A percentile compares a stretch with the other conserved stretches of the same genome.
Evolutionary conservation across 1,140 invertebrate species (phyloP).

Genomic region (Sminthurides bifidus): DNA sequence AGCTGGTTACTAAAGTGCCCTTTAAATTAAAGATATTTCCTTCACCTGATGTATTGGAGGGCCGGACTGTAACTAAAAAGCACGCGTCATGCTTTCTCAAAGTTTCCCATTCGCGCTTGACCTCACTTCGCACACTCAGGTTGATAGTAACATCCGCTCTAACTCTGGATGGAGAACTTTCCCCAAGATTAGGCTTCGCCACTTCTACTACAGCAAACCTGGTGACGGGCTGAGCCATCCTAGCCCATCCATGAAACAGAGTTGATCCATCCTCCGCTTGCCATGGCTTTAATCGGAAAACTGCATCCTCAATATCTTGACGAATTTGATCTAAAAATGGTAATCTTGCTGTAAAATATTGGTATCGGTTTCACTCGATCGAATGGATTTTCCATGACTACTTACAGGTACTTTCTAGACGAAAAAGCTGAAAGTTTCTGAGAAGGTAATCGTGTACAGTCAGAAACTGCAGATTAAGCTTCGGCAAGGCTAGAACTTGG

Average conservation of each 20-base stretch:
- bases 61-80: slow-evolving; percentile 84
- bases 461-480: slow-evolving; percentile 95
- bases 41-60: slow-evolving; percentile 67
- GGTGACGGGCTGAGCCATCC: slow-evolving; percentile 82
- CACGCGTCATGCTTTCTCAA: slow-evolving; percentile 95
- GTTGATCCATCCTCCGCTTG: slow-evolving; percentile 71
- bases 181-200: slow-evolving; percentile 76
- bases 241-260: slow-evolving; percentile 92
- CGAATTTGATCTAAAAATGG: slow-evolving; percentile 74
- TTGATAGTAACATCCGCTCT: slow-evolving; percentile 88
- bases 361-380: too few relatives aligned
- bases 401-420: slow-evolving; percentile 93
- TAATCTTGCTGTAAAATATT: too few relatives aligned
- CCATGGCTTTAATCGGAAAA: slow-evolving; percentile 89
- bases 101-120: slow-evolving; percentile 94
- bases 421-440: slow-evolving; percentile 94
- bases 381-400: too few relatives aligned
- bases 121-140: slow-evolving; percentile 73
- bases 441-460: slow-evolving; percentile 96
- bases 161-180: slow-evolving; percentile 86
- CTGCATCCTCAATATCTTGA: slow-evolving; percentile 94
- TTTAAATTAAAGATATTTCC: slow-evolving; percentile 1
- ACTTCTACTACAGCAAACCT: slow-evolving; percentile 92
- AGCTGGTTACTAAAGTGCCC: too few relatives aligned
- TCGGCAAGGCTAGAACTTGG: slow-evolving; percentile 80